phyloP scores from a whole-genome alignment of 2,113 vertebrate species.

The Grallaria varia region DNA sequence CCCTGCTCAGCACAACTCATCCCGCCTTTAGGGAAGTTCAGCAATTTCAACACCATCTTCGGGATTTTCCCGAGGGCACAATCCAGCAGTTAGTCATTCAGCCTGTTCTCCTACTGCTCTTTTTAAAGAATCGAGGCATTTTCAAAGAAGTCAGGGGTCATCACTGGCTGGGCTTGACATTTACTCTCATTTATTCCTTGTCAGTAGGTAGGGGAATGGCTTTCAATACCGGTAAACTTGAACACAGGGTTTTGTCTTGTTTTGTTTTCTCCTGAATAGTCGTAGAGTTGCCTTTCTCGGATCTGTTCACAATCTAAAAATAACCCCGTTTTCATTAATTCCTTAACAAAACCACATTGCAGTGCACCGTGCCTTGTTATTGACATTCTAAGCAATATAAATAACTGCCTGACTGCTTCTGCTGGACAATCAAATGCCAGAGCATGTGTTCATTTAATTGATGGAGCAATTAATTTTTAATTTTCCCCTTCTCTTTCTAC shows the following conservation, averaged over 20 bases:
- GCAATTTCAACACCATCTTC: background rate
- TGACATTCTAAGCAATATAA: background rate
- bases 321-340: background rate
- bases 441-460: background rate
- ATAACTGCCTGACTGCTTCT: background rate
- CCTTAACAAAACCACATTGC: background rate
- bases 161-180: constrained; percentile 19
- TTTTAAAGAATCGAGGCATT: background rate
- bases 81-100: background rate
- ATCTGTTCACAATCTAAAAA: constrained; percentile 32
- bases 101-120: background rate
- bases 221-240: background rate
- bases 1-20: background rate
- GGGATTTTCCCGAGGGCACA: constrained; percentile 11
- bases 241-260: background rate
- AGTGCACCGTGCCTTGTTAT: background rate
- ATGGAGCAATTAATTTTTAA: constrained; percentile 1
- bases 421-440: background rate
- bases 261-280: background rate
- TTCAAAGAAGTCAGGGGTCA: constrained; percentile 30
- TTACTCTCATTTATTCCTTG: background rate
- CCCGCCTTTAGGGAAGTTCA: background rate
- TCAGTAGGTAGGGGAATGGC: background rate
- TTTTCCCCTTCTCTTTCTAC: background rate
- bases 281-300: background rate